Evolutionary conservation across 1,140 invertebrate genomes (phyloP), one percentile per base, ranked within the genome.

Genomic region (Leptestheria dahalacensis): DNA sequence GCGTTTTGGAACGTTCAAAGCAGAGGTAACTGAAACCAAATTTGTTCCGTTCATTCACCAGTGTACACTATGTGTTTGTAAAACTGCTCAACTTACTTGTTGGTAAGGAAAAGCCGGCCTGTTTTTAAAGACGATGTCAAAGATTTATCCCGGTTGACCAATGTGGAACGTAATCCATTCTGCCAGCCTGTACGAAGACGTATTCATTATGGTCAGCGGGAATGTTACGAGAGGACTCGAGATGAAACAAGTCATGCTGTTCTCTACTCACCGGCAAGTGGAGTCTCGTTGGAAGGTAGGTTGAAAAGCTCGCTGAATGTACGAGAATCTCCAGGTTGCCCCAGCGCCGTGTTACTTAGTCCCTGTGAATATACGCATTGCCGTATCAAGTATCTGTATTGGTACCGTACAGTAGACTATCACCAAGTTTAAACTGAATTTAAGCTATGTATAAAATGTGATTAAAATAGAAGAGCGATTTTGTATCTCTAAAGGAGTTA

Each of bases 1-100:
- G 68, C 25, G 66, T 68, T 64, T 71, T 72, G 47, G 69, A 72
- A 60, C 72, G 67, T 62, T 74, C 74, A 70, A 74, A 75, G 63
- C 74, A 75, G 24, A 75, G 63, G 59, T 72, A 74, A 64, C 74
- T 75, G 64, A 9, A 70, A 68, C 29, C 28, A 51, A 11, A n/a
- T n/a, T n/a, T n/a, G n/a, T n/a, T n/a, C n/a, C n/a, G n/a, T n/a
- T n/a, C n/a, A n/a, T n/a, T n/a, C n/a, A n/a, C n/a, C n/a, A n/a
- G n/a, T n/a, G n/a, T n/a, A n/a, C n/a, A n/a, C n/a, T n/a, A n/a
- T n/a, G n/a, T n/a, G n/a, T n/a, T n/a, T n/a, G n/a, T n/a, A n/a
- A n/a, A n/a, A n/a, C n/a, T 18, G 59, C 28, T 48, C 33, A 56
- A 57, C 26, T 63, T 63, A 75, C 73, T 71, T 74, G 63, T 69